Evolutionary conservation across 2,888 invertebrate species (phyloP).

Genomic region (Spilosoma lubricipeda): DNA sequence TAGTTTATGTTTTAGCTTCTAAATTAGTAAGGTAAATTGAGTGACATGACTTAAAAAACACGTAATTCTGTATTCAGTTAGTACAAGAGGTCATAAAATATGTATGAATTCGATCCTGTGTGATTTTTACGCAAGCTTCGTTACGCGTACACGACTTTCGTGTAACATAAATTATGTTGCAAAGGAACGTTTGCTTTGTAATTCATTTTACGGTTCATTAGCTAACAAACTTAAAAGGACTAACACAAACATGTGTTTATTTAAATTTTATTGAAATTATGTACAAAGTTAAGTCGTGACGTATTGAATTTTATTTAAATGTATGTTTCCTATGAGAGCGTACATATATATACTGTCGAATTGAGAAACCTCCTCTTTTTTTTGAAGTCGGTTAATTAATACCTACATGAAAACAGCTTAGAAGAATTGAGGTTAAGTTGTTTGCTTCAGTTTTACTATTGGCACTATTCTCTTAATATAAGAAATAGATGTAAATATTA

Average conservation of each 20-base stretch:
- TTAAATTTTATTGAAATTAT: constrained; percentile 23
- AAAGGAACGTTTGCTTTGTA: constrained; percentile 61
- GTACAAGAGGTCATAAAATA: neutral
- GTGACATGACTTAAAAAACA: neutral
- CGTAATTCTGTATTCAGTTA: constrained; percentile 37
- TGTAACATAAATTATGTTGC: constrained; percentile 61
- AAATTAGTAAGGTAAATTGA: neutral
- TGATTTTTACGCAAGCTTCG: constrained; percentile 58
- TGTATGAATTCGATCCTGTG: constrained; percentile 52
- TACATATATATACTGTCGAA: no score
- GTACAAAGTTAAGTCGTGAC: constrained; percentile 2
- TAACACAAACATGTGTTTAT: constrained; percentile 29
- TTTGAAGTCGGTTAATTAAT: no score
- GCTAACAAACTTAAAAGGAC: constrained; percentile 47
- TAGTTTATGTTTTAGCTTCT: no score
- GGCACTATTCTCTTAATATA: no score
- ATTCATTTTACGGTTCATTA: constrained; percentile 70
- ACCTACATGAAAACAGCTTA: neutral
- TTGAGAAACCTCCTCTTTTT: no score
- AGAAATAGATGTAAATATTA: no score
- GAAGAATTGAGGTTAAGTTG: no score
- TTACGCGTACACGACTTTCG: constrained; percentile 41
- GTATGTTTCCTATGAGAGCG: no score
- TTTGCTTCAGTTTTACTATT: no score
- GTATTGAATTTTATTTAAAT: no score